A percentile compares a stretch with the other conserved stretches of the same genome.
Evolutionary conservation across 2,888 invertebrate species (phyloP).

Genomic region (Lagria hirta): DNA sequence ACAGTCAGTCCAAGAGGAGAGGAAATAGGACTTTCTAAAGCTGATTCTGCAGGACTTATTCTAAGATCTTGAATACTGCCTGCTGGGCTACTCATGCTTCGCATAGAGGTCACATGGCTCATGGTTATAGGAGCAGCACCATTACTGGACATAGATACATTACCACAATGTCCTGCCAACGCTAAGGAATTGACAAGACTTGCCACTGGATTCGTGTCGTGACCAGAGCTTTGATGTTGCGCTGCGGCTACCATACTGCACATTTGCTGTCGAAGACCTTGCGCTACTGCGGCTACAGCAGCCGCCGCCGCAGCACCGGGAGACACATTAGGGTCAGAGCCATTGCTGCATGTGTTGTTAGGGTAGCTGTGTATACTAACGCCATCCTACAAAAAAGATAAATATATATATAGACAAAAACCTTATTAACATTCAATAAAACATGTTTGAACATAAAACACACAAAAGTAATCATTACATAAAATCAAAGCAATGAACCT

Average conservation of each 20-base stretch:
- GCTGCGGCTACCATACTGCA: constrained; percentile 77
- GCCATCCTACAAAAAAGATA: constrained; percentile 61
- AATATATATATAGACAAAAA: no score
- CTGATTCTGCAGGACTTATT: constrained; percentile 56
- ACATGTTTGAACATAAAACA: not conserved
- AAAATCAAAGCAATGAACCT: no score
- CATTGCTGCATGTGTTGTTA: constrained; percentile 60
- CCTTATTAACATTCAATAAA: no score
- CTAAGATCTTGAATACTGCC: constrained; percentile 54
- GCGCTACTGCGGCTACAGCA: constrained; percentile 83
- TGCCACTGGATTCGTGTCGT: constrained; percentile 52
- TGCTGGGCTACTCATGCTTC: constrained; percentile 54
- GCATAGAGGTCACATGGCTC: constrained; percentile 50
- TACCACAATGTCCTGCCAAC: constrained; percentile 51
- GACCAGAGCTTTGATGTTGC: constrained; percentile 58
- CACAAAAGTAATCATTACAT: no score
- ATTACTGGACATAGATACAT: constrained; percentile 47
- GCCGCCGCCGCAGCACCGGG: constrained; percentile 77
- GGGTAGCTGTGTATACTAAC: constrained; percentile 62
- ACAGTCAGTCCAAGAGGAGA: constrained; percentile 65
- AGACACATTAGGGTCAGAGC: constrained; percentile 62
- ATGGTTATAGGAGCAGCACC: constrained; percentile 50
- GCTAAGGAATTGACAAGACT: constrained; percentile 52
- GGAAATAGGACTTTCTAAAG: constrained; percentile 60
- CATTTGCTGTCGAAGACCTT: constrained; percentile 84